phyloP scores from a whole-genome alignment of 2,888 invertebrate species.

The Parascotia fuliginaria region DNA sequence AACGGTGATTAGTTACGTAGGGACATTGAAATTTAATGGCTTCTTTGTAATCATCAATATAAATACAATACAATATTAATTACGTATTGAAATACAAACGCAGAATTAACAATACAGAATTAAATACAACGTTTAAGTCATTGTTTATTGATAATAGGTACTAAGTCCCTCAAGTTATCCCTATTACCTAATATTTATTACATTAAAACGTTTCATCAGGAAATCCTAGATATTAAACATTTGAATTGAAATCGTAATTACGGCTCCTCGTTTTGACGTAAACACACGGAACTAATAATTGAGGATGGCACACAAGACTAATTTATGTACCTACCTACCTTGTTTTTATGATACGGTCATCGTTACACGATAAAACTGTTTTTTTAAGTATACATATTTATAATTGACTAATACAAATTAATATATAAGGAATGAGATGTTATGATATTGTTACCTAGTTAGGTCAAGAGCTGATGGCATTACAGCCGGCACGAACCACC shows the following conservation, averaged over 20 bases:
- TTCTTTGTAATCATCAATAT: constrained; percentile 3
- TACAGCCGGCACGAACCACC: constrained; percentile 81
- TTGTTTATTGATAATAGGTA: background rate
- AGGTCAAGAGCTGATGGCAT: constrained; percentile 85
- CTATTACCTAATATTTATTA: background rate
- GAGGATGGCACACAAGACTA: constrained; percentile 34
- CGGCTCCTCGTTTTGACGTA: constrained; percentile 41
- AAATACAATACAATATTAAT: background rate
- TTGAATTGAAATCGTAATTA: constrained; percentile 44
- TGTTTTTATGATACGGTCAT: constrained; percentile 16
- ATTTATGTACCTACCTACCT: constrained; percentile 24
- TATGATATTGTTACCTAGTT: constrained; percentile 69
- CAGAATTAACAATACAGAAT: constrained; percentile 2
- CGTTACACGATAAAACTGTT: constrained; percentile 10
- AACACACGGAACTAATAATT: constrained; percentile 49
- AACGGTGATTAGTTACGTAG: background rate
- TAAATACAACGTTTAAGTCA: background rate
- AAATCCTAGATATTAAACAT: constrained; percentile 36
- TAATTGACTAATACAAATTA: constrained; percentile 14
- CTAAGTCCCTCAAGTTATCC: background rate
- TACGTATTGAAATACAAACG: constrained; percentile 1
- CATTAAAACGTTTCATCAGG: constrained; percentile 27
- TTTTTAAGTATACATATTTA: constrained; percentile 11
- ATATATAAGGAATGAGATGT: constrained; percentile 18
- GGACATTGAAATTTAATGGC: constrained; percentile 1